Base-by-base conservation (phyloP, 2,113 vertebrate genomes). In the Passerina amoena region DNA sequence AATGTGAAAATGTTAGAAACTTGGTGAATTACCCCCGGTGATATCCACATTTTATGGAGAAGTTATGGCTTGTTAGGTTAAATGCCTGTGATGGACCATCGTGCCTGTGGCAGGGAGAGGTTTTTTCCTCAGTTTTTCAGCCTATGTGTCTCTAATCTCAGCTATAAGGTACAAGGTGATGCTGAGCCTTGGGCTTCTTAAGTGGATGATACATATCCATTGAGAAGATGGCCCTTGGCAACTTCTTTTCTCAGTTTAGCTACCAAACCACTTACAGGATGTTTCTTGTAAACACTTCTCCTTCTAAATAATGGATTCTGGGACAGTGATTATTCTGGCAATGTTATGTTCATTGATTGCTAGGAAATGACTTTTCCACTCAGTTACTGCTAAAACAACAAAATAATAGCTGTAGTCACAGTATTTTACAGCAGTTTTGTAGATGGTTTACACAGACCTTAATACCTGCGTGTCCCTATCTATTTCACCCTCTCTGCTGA, bases 181-280 rank as follows among this genome's bases (percentile, higher is more conserved):
- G 21, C 23, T 83, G 72, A 71, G 27, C 63, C 76, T 68, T 0
- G 0, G 70, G 14, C 40, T 86, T 83, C 0, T 0, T 51, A 51
- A 76, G 8, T 45, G 53, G 3, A 11, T 78, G 35, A 89, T 81
- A 61, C 50, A 73, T 54, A 86, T n/a, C 60, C 25, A 18, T 45
- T n/a, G 21, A 61, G 42, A 78, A 87, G 37, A 45, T 18, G 30
- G 42, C 73, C 61, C 14, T 59, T 70, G 59, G 70, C 65, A 66
- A 85, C 35, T 78, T 47, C 31, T 83, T 64, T 60, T 54, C 70
- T 88, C 44, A 25, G 12, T 82, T 80, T 60, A 65, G 20, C 40
- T 82, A 82, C 19, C 48, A 77, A 91, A 86, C 1, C 0, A 2
- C 20, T 92, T 76, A 50, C 48, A 59, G 15, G 21, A 23, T 91